Evolutionary conservation across 2,113 vertebrate genomes (phyloP).

Genomic region (Colius striatus): DNA sequence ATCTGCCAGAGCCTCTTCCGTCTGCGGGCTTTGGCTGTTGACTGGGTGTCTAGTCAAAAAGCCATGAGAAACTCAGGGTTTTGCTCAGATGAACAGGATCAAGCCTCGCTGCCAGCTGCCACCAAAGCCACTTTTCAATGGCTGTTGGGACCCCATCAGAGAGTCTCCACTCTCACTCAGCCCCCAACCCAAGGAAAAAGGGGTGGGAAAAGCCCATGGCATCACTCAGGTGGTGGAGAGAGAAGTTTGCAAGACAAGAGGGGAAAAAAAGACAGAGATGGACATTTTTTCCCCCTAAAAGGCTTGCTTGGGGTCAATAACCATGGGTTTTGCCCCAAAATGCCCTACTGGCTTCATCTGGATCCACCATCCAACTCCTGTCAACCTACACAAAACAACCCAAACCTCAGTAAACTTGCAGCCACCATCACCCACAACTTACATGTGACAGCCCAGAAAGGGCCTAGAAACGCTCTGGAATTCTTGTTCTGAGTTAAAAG

Average conservation of each 20-base stretch:
- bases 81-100: not conserved
- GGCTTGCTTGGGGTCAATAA: not conserved
- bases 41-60: conserved; percentile 59
- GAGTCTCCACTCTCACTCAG: not conserved
- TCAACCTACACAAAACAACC: not conserved
- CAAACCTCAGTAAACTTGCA: not conserved
- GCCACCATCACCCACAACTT: not conserved
- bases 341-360: accelerated
- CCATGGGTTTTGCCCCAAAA: not conserved
- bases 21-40: conserved; percentile 24
- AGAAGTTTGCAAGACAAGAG: not conserved
- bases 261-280: not conserved
- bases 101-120: not conserved
- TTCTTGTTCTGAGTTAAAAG: conserved; percentile 11
- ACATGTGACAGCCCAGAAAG: accelerated
- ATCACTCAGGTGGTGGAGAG: not conserved
- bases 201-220: not conserved
- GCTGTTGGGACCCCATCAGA: not conserved
- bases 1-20: conserved; percentile 60
- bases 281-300: not conserved
- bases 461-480: not conserved
- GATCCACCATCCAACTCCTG: not conserved
- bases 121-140: not conserved
- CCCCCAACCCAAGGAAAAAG: not conserved
- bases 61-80: not conserved